phyloP scores from a whole-genome alignment of 2,113 vertebrate species.

The Gobiocypris rarus region DNA sequence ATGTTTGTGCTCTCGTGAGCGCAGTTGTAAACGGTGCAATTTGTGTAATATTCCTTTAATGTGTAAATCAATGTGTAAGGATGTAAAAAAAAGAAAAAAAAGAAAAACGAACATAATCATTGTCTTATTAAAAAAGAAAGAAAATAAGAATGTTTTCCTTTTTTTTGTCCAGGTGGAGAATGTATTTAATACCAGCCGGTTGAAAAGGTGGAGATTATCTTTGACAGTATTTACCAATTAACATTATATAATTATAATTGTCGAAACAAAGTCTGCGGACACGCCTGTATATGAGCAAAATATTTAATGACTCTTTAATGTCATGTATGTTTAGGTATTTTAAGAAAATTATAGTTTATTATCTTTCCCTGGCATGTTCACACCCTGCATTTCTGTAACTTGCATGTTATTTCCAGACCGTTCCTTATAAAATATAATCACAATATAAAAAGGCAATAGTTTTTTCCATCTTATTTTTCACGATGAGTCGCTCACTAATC shows the following conservation, averaged over 20 bases:
- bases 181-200: too few relatives aligned
- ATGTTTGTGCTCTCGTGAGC: constrained; percentile 62
- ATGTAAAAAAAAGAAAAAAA: constrained; percentile 76
- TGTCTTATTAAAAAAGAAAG: constrained; percentile 81
- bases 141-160: constrained; percentile 60
- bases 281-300: too few relatives aligned
- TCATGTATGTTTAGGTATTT: not conserved
- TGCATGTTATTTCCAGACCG: not conserved
- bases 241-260: too few relatives aligned
- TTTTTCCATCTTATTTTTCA: too few relatives aligned
- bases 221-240: not conserved
- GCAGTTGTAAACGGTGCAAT: constrained; percentile 76
- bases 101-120: constrained; percentile 71
- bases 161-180: not conserved
- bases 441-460: not conserved
- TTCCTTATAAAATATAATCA: not conserved
- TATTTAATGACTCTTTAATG: not conserved
- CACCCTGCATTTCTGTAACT: not conserved
- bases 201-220: not conserved
- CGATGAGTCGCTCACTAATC: too few relatives aligned
- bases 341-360: too few relatives aligned
- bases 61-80: constrained; percentile 75
- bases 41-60: constrained; percentile 77
- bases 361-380: not conserved
- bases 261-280: not conserved